Conservation (phyloP, 2,888 invertebrate genomes). For the Tetrapedia diversipes region DNA sequence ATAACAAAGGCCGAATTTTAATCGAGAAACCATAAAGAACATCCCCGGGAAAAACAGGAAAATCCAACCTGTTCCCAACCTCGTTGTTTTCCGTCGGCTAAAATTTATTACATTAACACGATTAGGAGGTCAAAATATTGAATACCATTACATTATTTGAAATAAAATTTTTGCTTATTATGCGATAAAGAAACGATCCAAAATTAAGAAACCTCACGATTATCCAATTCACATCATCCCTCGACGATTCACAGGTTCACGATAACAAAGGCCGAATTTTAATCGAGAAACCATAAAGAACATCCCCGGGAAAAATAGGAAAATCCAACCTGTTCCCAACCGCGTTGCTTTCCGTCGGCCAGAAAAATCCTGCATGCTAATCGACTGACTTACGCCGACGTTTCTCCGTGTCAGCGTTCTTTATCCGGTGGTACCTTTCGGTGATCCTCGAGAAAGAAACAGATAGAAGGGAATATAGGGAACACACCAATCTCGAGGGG, state of each 20-base stretch:
- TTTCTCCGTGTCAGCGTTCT: slow-evolving; percentile 20
- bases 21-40: too few relatives aligned
- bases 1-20: too few relatives aligned
- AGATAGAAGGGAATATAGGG: not conserved
- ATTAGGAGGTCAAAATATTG: too few relatives aligned
- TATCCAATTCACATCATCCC: too few relatives aligned
- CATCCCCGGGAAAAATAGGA: not conserved
- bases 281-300: too few relatives aligned
- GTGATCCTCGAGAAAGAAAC: slow-evolving; percentile 25
- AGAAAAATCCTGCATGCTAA: slow-evolving; percentile 27
- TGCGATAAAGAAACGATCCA: too few relatives aligned
- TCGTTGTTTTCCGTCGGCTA: not conserved
- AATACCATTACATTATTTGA: too few relatives aligned
- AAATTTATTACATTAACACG: too few relatives aligned
- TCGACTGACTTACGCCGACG: slow-evolving; percentile 28
- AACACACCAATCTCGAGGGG: slow-evolving; percentile 51
- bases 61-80: not conserved
- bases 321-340: not conserved
- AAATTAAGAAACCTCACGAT: too few relatives aligned
- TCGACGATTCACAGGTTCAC: too few relatives aligned
- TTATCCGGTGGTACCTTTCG: slow-evolving; percentile 47
- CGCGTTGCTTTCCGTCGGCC: not conserved
- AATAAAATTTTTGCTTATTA: too few relatives aligned
- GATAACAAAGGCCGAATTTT: too few relatives aligned
- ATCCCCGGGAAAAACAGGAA: not conserved